Base-by-base conservation (phyloP, 2,113 vertebrate species). In the Lycaon pictus region DNA sequence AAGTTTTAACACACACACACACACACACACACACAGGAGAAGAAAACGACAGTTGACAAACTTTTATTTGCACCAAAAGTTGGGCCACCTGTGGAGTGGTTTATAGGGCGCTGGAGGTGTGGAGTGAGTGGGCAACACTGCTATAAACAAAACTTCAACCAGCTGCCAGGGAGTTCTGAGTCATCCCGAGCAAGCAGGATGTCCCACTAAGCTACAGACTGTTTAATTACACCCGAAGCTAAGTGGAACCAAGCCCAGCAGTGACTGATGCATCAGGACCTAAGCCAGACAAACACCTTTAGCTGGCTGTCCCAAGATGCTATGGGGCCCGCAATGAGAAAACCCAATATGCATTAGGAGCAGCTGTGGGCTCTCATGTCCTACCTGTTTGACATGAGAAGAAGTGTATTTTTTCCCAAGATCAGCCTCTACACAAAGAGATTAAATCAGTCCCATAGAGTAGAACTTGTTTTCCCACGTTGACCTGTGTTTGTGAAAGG, bases 111-210 rank as follows among this genome's bases (percentile, higher is more conserved):
- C 9, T 8, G 11, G 80, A 79, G 58, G 65, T 81, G 55, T 67
- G 19, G 71, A 37, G n/a, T 89, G 87, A 92, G 84, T 9, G 9
- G 67, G 92, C n/a, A 12, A 35, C 25, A 37, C 56, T 67, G 55
- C 51, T 72, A 19, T 85, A 97, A 98, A 97, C 96, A 97, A 88
- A 97, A 74, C 87, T 95, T 90, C 63, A 85, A 65, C 80, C 97
- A 96, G 95, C 92, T 97, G 92, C 92, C 8, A 0, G 5, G 27
- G 35, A 74, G 63, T 62, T 97, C 82, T 98, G 97, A 96, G 90
- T 97, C 97, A 97, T 83, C 79, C 86, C 51, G 32, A 63, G 63
- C 88, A 91, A 94, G 96, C 96, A 97, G 95, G 96, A 96, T 96
- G 92, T 90, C 92, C 92, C 87, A 53, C 80, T 77, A 92, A 98